Conservation (phyloP, 2,888 invertebrate genomes). For the Lasioglossum figueresi region DNA sequence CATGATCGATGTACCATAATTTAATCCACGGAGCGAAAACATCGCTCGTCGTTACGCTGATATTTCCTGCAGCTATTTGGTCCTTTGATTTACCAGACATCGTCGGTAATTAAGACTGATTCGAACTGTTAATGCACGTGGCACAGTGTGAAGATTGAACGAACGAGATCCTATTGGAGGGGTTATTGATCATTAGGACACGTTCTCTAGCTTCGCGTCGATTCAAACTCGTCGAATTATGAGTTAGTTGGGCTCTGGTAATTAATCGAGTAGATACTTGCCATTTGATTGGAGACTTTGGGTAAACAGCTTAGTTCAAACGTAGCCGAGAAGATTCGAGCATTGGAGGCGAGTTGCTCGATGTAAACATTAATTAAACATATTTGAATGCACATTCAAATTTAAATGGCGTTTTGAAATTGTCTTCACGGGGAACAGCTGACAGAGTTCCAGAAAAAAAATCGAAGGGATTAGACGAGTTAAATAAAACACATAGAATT, state of each 20-base stretch:
- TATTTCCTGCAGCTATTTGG: not conserved
- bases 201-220: not conserved
- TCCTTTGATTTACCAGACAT: not conserved
- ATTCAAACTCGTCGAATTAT: not conserved
- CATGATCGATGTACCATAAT: not conserved
- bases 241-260: not conserved
- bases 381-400: too few species aligned
- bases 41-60: not conserved
- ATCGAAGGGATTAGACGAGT: too few species aligned
- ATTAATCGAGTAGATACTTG: not conserved
- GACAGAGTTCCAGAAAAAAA: too few species aligned
- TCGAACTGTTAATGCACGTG: not conserved
- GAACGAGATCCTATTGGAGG: not conserved
- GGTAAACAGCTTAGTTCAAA: not conserved
- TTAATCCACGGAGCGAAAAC: not conserved
- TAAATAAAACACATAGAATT: too few species aligned
- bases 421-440: too few species aligned
- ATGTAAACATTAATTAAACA: too few species aligned
- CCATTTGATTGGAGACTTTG: not conserved
- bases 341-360: too few species aligned
- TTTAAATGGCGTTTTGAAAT: too few species aligned
- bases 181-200: not conserved
- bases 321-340: not conserved
- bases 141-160: not conserved
- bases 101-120: constrained; percentile 12